Evolutionary conservation across 2,888 invertebrate genomes (phyloP), one percentile per base, ranked within the genome.

Genomic region (Caenorhabditis wallacei): DNA sequence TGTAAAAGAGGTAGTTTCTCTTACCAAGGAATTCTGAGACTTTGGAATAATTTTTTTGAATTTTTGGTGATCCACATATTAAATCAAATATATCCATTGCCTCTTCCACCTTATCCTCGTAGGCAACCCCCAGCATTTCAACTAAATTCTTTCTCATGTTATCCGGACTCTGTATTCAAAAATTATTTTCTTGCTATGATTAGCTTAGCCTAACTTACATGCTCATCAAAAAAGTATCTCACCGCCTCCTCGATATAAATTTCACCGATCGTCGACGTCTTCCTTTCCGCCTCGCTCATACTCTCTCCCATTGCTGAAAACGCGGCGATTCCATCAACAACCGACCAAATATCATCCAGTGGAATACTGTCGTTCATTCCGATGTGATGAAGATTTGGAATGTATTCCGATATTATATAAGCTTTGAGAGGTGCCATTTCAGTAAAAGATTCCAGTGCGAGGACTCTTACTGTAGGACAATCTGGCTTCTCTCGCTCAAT

Each of bases 271-370:
- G 71, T 71, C 2, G 30, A 26, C 1, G 35, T 66, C 35, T 35
- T 56, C 18, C 24, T 64, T 24, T 79, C 71, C 30, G 48, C 51
- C 10, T 66, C 59, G 43, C 40, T 66, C 71, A 80, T 71, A 3
- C 26, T 51, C 51, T 80, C 71, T 26, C 80, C 80, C 71, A 80
- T 80, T 16, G 80, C 70, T 43, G 80, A 80, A 66, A 80, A 80
- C 7, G 80, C 71, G 18, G 80, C 80, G 16, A 64, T 66, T 35
- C 71, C 70, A 35, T 80, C 71, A 7, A 80, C 57, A 18, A 80
- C 71, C 20, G 64, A 18, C 40, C 46, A 30, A 7, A 72, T 56
- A 4, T 80, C 80, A 3, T 48, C 46, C 7, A 70, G 8, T 0
- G 64, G 20, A n/a, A 79, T 37, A 37, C 10, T 46, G 16, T 79